Evolutionary conservation across 2,113 vertebrate species (phyloP).

Genomic region (Lamprologus speciosus): DNA sequence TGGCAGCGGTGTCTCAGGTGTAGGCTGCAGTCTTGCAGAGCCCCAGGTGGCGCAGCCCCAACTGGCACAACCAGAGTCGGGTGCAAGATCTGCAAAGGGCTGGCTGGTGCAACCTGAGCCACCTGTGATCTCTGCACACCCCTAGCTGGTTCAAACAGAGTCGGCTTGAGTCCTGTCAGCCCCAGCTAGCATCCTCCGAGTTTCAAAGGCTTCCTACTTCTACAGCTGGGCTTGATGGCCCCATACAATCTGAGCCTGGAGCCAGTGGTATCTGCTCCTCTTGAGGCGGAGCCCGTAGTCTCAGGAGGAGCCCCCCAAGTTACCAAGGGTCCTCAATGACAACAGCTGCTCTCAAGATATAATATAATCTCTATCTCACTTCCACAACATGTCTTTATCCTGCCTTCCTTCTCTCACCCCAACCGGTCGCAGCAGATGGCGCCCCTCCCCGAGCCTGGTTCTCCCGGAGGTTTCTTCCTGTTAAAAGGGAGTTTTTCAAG

Average conservation of each 20-base stretch:
- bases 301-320: background rate
- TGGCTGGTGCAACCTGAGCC: background rate
- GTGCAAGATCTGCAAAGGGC: background rate
- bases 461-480: background rate
- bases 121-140: background rate
- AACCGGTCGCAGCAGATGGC: background rate
- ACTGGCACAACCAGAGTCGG: background rate
- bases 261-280: background rate
- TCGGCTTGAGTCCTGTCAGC: background rate
- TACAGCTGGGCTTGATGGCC: background rate
- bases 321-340: background rate
- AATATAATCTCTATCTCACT: background rate
- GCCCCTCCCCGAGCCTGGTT: background rate
- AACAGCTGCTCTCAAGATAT: background rate
- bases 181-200: background rate
- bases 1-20: background rate
- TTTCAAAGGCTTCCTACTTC: background rate
- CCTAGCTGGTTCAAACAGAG: background rate
- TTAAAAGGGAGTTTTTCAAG: background rate
- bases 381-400: background rate
- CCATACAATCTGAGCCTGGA: background rate
- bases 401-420: background rate
- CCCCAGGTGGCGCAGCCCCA: background rate
- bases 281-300: background rate
- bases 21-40: background rate